Conservation (phyloP, 2,113 vertebrate genomes). For the Phyllopteryx taeniolatus region DNA sequence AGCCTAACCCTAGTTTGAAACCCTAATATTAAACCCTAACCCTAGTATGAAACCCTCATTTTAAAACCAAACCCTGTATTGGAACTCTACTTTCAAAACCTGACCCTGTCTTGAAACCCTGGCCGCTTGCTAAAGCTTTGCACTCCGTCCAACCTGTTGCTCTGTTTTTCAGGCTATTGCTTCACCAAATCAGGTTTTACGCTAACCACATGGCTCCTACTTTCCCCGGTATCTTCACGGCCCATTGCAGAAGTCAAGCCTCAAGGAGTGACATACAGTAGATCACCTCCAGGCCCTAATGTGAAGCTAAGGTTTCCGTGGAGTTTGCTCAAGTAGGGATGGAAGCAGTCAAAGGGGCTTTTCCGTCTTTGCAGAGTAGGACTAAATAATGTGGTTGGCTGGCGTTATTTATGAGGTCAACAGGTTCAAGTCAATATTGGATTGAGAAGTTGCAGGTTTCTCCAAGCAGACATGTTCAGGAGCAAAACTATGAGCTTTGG, state of each 20-base stretch:
- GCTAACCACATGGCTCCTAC: conserved; percentile 23
- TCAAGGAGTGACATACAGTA: conserved; percentile 22
- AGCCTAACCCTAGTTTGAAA: too few relatives aligned
- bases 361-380: conserved; percentile 31
- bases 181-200: conserved; percentile 20
- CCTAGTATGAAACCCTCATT: too few relatives aligned
- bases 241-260: conserved; percentile 31
- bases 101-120: not conserved
- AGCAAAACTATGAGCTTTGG: conserved; percentile 34
- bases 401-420: conserved; percentile 30
- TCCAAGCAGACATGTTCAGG: conserved; percentile 27
- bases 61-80: too few relatives aligned
- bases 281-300: conserved; percentile 28
- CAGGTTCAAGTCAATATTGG: conserved; percentile 35
- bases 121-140: not conserved
- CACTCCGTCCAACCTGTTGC: not conserved
- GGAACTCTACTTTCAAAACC: not conserved
- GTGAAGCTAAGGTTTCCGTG: conserved; percentile 37
- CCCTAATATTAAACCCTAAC: too few relatives aligned
- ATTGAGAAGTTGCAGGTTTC: conserved; percentile 20
- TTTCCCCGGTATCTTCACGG: conserved; percentile 32
- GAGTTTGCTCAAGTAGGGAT: conserved; percentile 22
- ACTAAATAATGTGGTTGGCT: conserved; percentile 33
- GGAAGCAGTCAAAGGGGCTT: conserved; percentile 31
- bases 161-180: not conserved